These are phyloP conservation scores for Phoxinus dragarum DNA, from an alignment of 2,797 vertebrate genomes.

Conservation along the genomic window DNA sequence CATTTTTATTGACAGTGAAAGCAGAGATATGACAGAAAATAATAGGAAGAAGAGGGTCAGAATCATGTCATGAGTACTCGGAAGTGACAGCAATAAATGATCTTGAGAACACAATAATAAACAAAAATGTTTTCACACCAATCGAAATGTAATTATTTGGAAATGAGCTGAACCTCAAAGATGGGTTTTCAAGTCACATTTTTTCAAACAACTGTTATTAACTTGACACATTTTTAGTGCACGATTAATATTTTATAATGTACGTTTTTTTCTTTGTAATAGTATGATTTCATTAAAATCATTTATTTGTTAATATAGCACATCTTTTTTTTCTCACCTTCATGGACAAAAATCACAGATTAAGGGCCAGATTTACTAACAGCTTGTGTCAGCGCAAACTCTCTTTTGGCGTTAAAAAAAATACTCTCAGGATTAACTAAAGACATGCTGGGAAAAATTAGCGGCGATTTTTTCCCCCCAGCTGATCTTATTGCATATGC, in stretches of 20 bases:
- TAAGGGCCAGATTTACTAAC: too few species aligned
- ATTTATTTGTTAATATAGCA: neutral
- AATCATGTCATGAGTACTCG: neutral
- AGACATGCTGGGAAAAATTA: too few species aligned
- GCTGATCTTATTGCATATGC: too few species aligned
- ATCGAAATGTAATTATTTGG: neutral
- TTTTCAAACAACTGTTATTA: too few species aligned
- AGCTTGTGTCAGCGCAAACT: too few species aligned
- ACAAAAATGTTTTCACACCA: neutral
- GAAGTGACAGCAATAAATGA: neutral
- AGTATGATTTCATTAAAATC: neutral
- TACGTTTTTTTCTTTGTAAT: neutral
- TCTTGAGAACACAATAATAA: neutral
- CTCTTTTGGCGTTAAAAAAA: too few species aligned
- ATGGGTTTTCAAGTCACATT: neutral
- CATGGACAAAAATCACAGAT: neutral
- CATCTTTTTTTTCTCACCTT: neutral
- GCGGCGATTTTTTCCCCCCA: too few species aligned
- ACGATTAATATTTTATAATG: neutral
- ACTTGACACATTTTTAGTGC: neutral
- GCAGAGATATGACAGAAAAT: neutral
- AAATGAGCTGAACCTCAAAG: neutral
- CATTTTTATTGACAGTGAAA: conserved; percentile 20
- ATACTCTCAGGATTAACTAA: too few species aligned
- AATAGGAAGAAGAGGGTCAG: neutral